Evolutionary conservation across 2,888 invertebrate genomes (phyloP), one percentile per base, ranked within the genome.

Genomic region (Sericinus montela): DNA sequence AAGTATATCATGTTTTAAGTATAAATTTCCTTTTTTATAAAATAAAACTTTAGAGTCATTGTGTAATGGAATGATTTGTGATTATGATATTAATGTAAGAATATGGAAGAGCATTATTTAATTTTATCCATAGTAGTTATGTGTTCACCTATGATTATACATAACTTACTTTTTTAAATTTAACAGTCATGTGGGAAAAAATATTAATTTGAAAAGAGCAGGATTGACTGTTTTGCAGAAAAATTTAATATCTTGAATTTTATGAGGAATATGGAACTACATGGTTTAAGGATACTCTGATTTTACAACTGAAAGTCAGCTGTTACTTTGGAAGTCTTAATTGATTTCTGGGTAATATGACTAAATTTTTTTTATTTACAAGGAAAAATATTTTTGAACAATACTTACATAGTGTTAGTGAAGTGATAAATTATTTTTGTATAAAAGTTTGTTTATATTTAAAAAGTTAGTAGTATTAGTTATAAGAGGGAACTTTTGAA

Each of bases 401-500:
- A n/a, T n/a, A n/a, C 5, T 19, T 19, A 19, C 5, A 19, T 2
- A 19, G 19, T 19, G 3, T 19, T 19, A 19, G 19, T 19, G 19
- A 19, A 19, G 5, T 3, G 25, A 4, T 25, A 25, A 25, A 25
- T 5, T 25, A 25, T 19, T 19, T 19, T 19, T 19, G 3, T 3
- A 19, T 19, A 2, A 2, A 25, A 8, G 14, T 28, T 5, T 40
- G 15, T 40, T 28, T 28, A 39, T 28, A 10, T 28, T 29, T 15
- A 28, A 40, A 3, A 35, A 7, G 3, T 35, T 15, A 9, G 8
- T n/a, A 4, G 29, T 14, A 28, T 13, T 29, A 28, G 14, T 25
- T 28, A 14, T 40, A 40, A 13, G 14, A 14, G 40, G 40, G 15
- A 40, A 13, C 11, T 39, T 46, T 40, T 34, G 25, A 46, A 25